These are phyloP conservation scores for Sinella curviseta DNA, from an alignment of 1,140 invertebrate genomes.

Conservation along the genomic window DNA sequence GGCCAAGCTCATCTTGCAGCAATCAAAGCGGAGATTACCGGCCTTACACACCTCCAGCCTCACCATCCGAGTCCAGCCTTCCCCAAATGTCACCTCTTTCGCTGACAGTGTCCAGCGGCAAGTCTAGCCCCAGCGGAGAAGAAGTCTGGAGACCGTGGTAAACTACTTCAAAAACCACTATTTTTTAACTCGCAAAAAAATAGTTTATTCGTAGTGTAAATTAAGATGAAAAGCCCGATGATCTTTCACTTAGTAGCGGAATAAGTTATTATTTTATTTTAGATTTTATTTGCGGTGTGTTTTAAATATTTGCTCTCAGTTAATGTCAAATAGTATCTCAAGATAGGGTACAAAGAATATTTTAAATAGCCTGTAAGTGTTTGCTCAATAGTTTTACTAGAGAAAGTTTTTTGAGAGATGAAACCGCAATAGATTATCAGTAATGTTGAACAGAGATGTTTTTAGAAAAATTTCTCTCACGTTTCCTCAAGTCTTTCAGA, in stretches of 20 bases:
- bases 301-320: background rate
- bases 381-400: constrained; percentile 24
- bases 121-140: background rate
- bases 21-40: constrained; percentile 37
- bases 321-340: background rate
- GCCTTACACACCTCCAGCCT: constrained; percentile 49
- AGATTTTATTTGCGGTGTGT: background rate
- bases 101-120: background rate
- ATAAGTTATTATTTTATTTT: background rate
- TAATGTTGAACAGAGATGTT: background rate
- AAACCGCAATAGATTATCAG: background rate
- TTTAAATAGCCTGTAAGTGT: background rate
- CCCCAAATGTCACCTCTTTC: constrained; percentile 27
- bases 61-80: constrained; percentile 31
- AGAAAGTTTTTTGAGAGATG: background rate
- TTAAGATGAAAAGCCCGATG: constrained; percentile 16
- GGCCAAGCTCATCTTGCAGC: constrained; percentile 35
- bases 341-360: background rate
- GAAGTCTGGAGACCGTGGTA: constrained; percentile 47
- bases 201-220: background rate
- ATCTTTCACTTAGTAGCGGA: constrained; percentile 9
- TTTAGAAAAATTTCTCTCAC: background rate
- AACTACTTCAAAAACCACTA: background rate
- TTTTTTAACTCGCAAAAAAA: background rate
- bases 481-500: constrained; percentile 18